These are phyloP conservation scores for Myotis myotis DNA, from an alignment of 2,797 vertebrate genomes.

Conservation along the genomic window DNA sequence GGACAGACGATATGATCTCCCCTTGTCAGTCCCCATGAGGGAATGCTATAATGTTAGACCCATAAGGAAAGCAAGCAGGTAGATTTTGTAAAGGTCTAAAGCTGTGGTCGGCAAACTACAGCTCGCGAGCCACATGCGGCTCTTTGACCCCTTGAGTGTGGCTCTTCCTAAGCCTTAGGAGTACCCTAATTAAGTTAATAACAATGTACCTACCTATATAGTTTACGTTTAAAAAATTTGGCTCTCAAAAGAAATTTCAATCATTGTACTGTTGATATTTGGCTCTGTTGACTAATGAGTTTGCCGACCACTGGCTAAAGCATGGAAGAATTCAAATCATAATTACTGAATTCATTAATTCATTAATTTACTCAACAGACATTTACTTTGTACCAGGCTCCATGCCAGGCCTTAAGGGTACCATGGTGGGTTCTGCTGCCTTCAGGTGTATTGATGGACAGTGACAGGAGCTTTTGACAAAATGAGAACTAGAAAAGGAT, in stretches of 20 bases:
- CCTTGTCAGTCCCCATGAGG: background rate
- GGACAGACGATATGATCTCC: background rate
- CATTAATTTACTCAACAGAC: background rate
- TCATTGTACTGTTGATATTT: no score
- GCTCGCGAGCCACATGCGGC: no score
- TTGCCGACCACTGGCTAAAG: background rate
- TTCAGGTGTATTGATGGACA: background rate
- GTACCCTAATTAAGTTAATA: no score
- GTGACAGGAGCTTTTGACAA: background rate
- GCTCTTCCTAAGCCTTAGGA: no score
- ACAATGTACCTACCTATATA: no score
- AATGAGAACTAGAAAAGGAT: background rate
- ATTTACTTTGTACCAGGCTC: slow-evolving; percentile 28
- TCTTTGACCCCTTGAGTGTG: no score
- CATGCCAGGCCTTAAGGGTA: background rate
- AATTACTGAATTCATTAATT: background rate
- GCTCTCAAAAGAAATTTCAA: no score
- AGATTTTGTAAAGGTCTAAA: background rate
- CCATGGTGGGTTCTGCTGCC: background rate
- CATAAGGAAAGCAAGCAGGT: background rate
- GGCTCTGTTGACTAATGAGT: no score
- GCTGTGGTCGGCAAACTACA: no score
- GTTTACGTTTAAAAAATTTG: no score
- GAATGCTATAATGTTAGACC: background rate
- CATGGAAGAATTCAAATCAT: background rate